Percentiles rank a stretch among this genome's conserved stretches.
Evolutionary conservation across 2,888 invertebrate species (phyloP).

Genomic region (Orthosia gracilis): DNA sequence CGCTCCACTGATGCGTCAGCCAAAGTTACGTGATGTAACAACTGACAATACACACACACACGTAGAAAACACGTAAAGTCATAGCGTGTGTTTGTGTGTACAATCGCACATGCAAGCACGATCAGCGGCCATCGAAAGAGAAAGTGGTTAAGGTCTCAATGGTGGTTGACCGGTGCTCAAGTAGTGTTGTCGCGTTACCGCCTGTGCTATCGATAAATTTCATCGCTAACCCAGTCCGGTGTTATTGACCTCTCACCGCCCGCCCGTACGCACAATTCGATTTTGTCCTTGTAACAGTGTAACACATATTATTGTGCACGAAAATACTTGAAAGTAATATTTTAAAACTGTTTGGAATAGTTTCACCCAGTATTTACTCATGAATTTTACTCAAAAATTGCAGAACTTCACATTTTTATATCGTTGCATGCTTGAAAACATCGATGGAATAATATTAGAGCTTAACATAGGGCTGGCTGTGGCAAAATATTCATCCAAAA

Average conservation of each 20-base stretch:
- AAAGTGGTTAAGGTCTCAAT: constrained; percentile 86
- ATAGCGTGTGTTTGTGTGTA: constrained; percentile 69
- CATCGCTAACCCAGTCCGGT: constrained; percentile 52
- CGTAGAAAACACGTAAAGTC: constrained; percentile 46
- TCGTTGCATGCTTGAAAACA: constrained; percentile 21
- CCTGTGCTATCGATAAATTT: constrained; percentile 68
- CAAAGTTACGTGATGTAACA: constrained; percentile 86
- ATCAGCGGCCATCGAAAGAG: constrained; percentile 85
- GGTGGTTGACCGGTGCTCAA: constrained; percentile 76
- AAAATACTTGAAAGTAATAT: constrained; percentile 34
- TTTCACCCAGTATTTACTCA: constrained; percentile 28
- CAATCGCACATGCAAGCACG: constrained; percentile 68
- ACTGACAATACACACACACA: constrained; percentile 76
- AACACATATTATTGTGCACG: constrained; percentile 57
- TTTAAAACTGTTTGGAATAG: constrained; percentile 37
- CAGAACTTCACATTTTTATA: constrained; percentile 8
- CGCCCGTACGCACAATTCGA: constrained; percentile 31
- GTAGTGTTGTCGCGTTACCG: constrained; percentile 68
- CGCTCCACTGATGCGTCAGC: constrained; percentile 86
- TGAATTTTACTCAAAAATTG: not conserved
- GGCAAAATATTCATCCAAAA: constrained; percentile 2
- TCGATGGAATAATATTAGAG: not conserved
- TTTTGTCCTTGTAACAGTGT: constrained; percentile 61
- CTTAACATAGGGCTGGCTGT: not conserved
- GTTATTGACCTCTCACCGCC: constrained; percentile 52